Base-by-base conservation (phyloP, 2,797 vertebrate genomes). In the Ctenopoma multispine region DNA sequence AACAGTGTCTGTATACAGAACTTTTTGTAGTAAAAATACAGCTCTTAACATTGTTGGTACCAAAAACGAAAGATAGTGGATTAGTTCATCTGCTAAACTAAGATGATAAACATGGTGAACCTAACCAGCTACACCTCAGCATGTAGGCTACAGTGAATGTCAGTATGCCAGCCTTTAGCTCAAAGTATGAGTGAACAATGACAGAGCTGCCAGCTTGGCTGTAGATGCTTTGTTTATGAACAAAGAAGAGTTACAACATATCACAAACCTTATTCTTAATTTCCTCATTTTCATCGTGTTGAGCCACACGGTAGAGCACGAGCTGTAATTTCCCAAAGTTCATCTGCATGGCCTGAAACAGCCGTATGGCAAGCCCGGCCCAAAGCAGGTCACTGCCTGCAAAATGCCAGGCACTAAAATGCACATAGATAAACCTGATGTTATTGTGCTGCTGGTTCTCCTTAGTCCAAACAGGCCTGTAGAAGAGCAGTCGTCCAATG, bases 351-450 rank as follows among this genome's bases (percentile, higher is more conserved):
- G 72, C 84, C 7, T 94, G 87, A 49, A 96, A 95, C 36, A 99
- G 86, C 0, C 96, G 95, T 57, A 97, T 95, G 69, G 95, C 96
- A 63, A 99, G 49, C 0, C 96, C 97, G 0, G 97, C 97, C 97
- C 97, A 99, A 1, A 99, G 93, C 69, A 96, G 90, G 91, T 99
- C 97, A 0, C 96, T 96, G 59, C 97, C 97, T 0, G 96, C 95
- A 79, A 97, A 98, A 7, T 99, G 95, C 97, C 97, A 99, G 56
- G 97, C 97, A 20, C 96, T 98, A 74, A 99, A 99, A 65, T 95
- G 89, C 47, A 98, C 93, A 84, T 96, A 94, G 65, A 98, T 79
- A 86, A 97, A 98, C 3, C 95, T 73, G 0, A 96, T 43, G 60
- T 94, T 93, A 34, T 83, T 85, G 7, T 93, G 85, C 6, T 92